Conservation (phyloP, 2,797 vertebrate genomes). For the Carapus acus region DNA sequence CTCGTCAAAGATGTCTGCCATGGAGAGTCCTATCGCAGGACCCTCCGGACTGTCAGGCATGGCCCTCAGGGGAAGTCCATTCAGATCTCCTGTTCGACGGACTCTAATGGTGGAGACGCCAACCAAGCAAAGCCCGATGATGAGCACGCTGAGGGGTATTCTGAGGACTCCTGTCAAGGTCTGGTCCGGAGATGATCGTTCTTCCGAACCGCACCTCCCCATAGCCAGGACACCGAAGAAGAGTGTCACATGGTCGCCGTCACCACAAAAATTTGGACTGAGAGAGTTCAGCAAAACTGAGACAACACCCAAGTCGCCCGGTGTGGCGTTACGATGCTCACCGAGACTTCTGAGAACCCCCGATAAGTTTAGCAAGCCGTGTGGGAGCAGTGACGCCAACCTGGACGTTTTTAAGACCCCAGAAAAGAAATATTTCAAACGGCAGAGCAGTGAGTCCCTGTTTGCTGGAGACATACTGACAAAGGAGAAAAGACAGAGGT, state of each 20-base stretch:
- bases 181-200: conserved; percentile 27
- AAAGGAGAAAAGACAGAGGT: conserved; percentile 29
- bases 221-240: conserved; percentile 62
- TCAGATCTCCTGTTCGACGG: conserved; percentile 51
- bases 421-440: conserved; percentile 55
- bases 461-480: conserved; percentile 8
- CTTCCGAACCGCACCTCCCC: conserved; percentile 15
- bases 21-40: conserved; percentile 44
- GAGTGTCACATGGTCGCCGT: conserved; percentile 73
- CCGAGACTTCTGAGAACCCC: conserved; percentile 45
- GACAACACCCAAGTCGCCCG: conserved; percentile 65
- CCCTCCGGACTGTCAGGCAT: conserved; percentile 28
- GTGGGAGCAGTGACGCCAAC: no score
- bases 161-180: conserved; percentile 67
- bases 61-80: conserved; percentile 56
- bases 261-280: conserved; percentile 45
- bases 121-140: conserved; percentile 52
- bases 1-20: no score
- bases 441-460: conserved; percentile 51
- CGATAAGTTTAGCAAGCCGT: conserved; percentile 37
- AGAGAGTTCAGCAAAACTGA: conserved; percentile 34
- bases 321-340: conserved; percentile 37
- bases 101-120: conserved; percentile 45
- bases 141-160: conserved; percentile 65
- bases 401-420: no score